Evolutionary conservation across 2,888 invertebrate species (phyloP), one percentile per base, ranked within the genome.

Genomic region (Parnassius orleans): DNA sequence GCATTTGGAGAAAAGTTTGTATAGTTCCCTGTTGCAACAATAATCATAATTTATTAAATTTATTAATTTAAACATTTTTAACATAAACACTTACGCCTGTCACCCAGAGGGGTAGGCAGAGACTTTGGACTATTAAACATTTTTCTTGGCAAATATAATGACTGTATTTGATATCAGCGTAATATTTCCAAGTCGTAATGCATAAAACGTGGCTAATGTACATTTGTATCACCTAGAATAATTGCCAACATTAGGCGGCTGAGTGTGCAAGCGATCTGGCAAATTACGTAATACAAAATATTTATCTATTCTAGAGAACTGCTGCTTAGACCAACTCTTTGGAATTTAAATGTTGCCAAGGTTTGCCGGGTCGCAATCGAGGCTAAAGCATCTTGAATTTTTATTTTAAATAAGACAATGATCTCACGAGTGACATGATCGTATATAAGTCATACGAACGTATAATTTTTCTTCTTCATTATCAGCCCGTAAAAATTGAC

Each of bases 331-430:
- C 70, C 67, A 75, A 64, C 73, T 78, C 77, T 79, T 80, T 77
- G 79, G 83, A 86, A 85, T 87, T 81, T 77, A 79, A 85, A 86
- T 82, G 74, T 61, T 63, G 64, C 57, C 62, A 68, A 68, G 65
- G 67, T 66, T 68, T 62, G 65, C 63, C 54, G 51, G 58, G 60
- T 57, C 57, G 58, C 66, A 68, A 70, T 65, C 68, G 69, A 72
- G 75, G 75, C 71, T 75, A 63, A 73, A 33, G 72, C 74, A 74
- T 74, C 77, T 76, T 72, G 72, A 75, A 77, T 77, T 76, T 64
- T 60, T 63, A 61, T 65, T 66, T 60, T 52, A 75, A 74, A 80
- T 80, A 78, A 70, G 57, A 60, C 59, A 33, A 67, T 73, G 71
- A 77, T 77, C 73, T 79, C 77, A 80, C 77, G 19, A 42, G 33